phyloP scores from a whole-genome alignment of 2,113 vertebrate genomes.

The Benitochromis conjunctus region DNA sequence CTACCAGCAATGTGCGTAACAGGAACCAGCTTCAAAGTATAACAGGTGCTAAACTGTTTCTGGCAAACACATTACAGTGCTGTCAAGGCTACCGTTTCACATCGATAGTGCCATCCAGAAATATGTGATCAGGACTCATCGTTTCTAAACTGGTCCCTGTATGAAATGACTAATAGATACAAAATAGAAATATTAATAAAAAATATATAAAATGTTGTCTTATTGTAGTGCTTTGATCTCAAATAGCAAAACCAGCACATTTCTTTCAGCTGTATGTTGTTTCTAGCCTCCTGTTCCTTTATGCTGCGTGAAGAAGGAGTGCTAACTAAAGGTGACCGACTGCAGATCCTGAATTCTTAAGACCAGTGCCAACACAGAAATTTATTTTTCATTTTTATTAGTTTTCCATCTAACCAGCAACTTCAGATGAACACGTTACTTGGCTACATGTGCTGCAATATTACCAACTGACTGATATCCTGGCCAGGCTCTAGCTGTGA shows the following conservation, averaged over 20 bases:
- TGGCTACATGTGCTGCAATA: neutral
- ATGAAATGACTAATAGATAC: neutral
- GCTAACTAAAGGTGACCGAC: fast-evolving
- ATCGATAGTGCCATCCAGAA: neutral
- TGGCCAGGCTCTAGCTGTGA: neutral
- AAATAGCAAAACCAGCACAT: neutral
- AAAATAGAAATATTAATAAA: neutral
- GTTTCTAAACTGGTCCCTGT: neutral
- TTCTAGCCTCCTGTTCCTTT: neutral
- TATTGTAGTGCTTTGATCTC: neutral
- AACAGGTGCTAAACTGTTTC: neutral
- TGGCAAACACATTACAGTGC: neutral
- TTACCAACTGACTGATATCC: neutral
- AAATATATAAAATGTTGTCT: neutral
- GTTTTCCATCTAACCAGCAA: neutral
- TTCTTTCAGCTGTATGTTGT: neutral
- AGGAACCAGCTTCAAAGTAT: neutral
- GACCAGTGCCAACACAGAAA: fast-evolving
- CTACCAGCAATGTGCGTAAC: neutral
- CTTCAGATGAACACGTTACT: neutral
- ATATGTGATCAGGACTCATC: neutral
- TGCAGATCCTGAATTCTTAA: neutral
- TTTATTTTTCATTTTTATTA: fast-evolving
- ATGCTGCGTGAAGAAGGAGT: fast-evolving
- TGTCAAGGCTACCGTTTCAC: neutral